These are phyloP conservation scores for Rhingia campestris DNA, from an alignment of 2,888 invertebrate species.

Conservation along the genomic window DNA sequence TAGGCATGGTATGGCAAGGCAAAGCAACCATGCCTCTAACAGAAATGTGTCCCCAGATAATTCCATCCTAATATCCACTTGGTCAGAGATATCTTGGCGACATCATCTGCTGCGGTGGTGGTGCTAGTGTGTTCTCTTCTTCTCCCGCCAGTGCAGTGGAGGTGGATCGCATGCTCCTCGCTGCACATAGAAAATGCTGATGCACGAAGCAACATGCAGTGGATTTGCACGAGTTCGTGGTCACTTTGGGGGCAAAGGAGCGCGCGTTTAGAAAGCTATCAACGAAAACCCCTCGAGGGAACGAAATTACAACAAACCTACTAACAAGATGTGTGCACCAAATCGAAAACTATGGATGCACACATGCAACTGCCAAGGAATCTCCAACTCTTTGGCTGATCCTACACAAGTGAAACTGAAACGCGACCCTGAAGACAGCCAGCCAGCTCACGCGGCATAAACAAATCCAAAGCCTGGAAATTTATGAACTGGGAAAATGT, in stretches of 20 bases:
- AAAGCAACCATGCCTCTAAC: constrained; percentile 3
- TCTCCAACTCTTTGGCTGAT: constrained; percentile 56
- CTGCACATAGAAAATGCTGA: constrained; percentile 35
- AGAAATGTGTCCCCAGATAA: constrained; percentile 65
- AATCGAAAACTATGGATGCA: constrained; percentile 46
- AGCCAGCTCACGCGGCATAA: constrained; percentile 32
- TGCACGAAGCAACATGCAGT: background rate
- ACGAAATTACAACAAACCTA: constrained; percentile 35
- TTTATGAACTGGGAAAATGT: constrained; percentile 69
- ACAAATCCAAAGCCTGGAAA: constrained; percentile 55
- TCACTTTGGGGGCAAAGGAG: constrained; percentile 44
- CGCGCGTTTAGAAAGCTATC: constrained; percentile 66
- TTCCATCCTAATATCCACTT: constrained; percentile 51
- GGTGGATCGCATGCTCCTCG: constrained; percentile 44
- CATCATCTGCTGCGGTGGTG: constrained; percentile 31
- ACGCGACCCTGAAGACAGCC: constrained; percentile 3
- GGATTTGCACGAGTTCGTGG: constrained; percentile 63
- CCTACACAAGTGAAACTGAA: constrained; percentile 71
- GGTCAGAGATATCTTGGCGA: constrained; percentile 50
- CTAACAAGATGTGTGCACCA: constrained; percentile 60
- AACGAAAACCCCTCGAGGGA: constrained; percentile 58
- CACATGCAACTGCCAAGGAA: constrained; percentile 24
- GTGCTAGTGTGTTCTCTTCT: constrained; percentile 22
- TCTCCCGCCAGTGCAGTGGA: background rate
- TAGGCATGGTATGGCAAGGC: background rate